Evolutionary conservation across 2,797 vertebrate species (phyloP), one percentile per base, ranked within the genome.

Genomic region (Crocodylus rhombifer): DNA sequence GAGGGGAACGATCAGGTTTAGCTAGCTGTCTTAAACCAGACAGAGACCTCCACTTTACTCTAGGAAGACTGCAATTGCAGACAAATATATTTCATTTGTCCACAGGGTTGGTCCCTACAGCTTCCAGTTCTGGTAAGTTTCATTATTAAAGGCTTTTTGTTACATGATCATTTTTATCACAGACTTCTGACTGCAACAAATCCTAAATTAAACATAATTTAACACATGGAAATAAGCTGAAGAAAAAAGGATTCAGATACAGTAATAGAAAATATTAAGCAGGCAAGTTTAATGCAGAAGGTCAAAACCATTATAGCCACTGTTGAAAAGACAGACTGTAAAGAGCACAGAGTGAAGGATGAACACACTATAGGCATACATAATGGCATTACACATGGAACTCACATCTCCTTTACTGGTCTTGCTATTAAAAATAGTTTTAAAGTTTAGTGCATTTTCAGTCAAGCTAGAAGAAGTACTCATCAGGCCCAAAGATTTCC

Each of bases 31-130:
- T 93, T 94, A 97, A 97, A 96, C 86, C 97, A 96, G 97, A 97
- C 97, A 98, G 98, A 98, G 97, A 96, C 97, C 98, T 97, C 97
- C 97, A 88, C 62, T 94, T 98, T 95, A 80, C 86, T 97, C 95
- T 97, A 97, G 98, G 98, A 98, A 96, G 92, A 62, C 97, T 97
- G 97, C 97, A 81, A 77, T 0, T 7, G 88, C 25, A 93, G 97
- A 97, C 98, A 98, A 98, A 92, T 42, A 57, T 2, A 65, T 26
- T 80, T 86, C 55, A 92, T 96, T 95, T 98, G 97, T 93, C 97
- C 91, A 93, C 94, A 78, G 1, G 6, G 75, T 21, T 63, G 67
- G 88, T 77, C 87, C 75, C 88, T 91, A 93, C 97, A 97, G 97
- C 97, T 98, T 98, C 98, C 98, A 97, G 85, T 88, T 82, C 65